Conservation (phyloP, 2,113 vertebrate genomes). For the Garra rufa region DNA sequence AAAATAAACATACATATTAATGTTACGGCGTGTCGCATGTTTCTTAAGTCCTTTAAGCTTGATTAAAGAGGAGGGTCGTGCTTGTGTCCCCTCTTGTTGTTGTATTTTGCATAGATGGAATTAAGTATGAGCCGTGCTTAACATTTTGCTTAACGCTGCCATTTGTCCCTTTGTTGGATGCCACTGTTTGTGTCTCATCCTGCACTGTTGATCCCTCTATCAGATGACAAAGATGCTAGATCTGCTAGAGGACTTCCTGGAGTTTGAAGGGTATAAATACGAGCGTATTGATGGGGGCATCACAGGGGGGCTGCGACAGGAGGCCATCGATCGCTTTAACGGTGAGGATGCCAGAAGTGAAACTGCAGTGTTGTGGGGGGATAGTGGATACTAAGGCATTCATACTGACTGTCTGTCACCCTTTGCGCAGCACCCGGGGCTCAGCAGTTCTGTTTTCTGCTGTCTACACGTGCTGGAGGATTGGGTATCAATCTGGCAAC, state of each 20-base stretch:
- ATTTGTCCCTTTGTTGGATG: background rate
- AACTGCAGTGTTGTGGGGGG: background rate
- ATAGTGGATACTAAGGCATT: slow-evolving; percentile 19
- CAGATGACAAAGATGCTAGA: slow-evolving; percentile 99
- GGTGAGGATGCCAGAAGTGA: slow-evolving; percentile 74
- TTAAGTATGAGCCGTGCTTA: background rate
- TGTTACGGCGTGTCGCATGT: background rate
- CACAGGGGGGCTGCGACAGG: slow-evolving; percentile 92
- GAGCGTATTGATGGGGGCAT: slow-evolving; percentile 95
- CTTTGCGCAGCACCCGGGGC: slow-evolving; percentile 88
- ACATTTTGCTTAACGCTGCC: background rate
- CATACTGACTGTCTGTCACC: slow-evolving; percentile 39
- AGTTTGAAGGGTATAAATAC: slow-evolving; percentile 96
- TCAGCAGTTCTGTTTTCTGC: slow-evolving; percentile 98
- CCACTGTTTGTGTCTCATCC: background rate
- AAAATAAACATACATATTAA: slow-evolving; percentile 49
- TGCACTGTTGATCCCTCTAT: background rate
- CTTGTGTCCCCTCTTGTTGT: background rate
- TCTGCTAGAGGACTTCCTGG: slow-evolving; percentile 94
- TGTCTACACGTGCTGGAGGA: slow-evolving; percentile 95
- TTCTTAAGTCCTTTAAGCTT: background rate
- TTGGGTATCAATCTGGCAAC: slow-evolving; percentile 97
- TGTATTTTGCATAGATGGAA: background rate
- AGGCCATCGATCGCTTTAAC: slow-evolving; percentile 97
- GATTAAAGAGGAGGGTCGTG: background rate